Base-by-base conservation (phyloP, 2,797 vertebrate species). In the Acipenser transmontanus region DNA sequence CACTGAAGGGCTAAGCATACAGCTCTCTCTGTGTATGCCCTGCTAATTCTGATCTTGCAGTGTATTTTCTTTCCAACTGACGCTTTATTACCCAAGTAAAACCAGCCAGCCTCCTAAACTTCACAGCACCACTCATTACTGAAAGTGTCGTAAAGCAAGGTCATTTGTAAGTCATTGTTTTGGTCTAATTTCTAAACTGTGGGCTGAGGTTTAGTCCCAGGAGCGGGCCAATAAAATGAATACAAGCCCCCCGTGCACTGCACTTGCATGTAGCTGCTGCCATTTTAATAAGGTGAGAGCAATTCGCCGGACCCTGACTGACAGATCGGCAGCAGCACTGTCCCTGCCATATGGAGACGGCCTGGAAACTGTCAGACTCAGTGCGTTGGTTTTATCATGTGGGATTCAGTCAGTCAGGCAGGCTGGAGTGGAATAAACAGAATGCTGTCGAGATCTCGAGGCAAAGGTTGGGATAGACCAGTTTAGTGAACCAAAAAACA, bases 341-440 rank as follows among this genome's bases (percentile, higher is more conserved):
- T 81, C 82, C 79, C 76, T 71, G 83, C 88, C 90, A 91, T 92
- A 90, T 87, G 90, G 91, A 88, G 82, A 78, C 86, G 84, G 86
- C 78, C 85, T 92, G 85, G 85, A 89, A 90, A 81, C 87, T 91
- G 89, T 92, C 90, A 90, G 78, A 80, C 88, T 91, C 87, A 85
- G 84, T 92, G 91, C 92, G 86, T 77, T 84, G 79, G 82, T 89
- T 81, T 83, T 83, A 82, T 89, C 89, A 90, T 87, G 71, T 80
- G 85, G 88, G 87, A 92, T 70, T 77, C 81, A 87, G 83, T 81
- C 84, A 89, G 85, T 81, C 84, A 89, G 85, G 83, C 86, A 88
- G 81, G 80, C 79, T 77, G 69, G 61, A 87, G 81, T 78, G 79
- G 79, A 83, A 84, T 79, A 82, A 87, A 80, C 80, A 87, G 84